Conservation (phyloP, 2,888 invertebrate species). For the Amiota mariae region DNA sequence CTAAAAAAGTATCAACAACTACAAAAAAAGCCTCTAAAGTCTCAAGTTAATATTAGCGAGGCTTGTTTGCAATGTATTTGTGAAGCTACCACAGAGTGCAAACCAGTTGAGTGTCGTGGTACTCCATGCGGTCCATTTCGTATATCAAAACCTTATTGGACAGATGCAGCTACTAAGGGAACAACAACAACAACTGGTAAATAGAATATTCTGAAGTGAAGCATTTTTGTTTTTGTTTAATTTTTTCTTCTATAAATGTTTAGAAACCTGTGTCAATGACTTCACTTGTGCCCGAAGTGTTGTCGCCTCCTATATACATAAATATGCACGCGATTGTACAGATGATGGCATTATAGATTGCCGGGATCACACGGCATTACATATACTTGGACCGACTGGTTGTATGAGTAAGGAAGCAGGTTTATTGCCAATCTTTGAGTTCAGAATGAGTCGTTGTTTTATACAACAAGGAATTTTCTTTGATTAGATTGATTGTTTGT, state of each 20-base stretch:
- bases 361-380: constrained; percentile 61
- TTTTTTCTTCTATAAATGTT: constrained; percentile 49
- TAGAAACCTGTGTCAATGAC: constrained; percentile 58
- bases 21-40: not conserved
- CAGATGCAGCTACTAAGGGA: constrained; percentile 51
- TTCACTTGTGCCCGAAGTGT: constrained; percentile 55
- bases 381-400: constrained; percentile 61
- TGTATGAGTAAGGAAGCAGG: constrained; percentile 45
- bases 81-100: constrained; percentile 51
- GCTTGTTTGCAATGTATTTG: constrained; percentile 64
- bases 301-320: constrained; percentile 52
- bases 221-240: no score
- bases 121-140: constrained; percentile 58
- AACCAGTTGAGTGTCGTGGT: constrained; percentile 44
- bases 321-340: constrained; percentile 60
- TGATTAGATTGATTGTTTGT: no score
- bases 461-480: not conserved
- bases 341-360: constrained; percentile 63
- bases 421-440: constrained; percentile 63
- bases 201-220: not conserved
- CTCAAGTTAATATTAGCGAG: constrained; percentile 36
- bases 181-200: not conserved
- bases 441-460: constrained; percentile 71
- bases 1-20: no score
- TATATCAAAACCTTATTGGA: constrained; percentile 63